Evolutionary conservation across 2,113 vertebrate genomes (phyloP), one percentile per base, ranked within the genome.

Genomic region (Theropithecus gelada): DNA sequence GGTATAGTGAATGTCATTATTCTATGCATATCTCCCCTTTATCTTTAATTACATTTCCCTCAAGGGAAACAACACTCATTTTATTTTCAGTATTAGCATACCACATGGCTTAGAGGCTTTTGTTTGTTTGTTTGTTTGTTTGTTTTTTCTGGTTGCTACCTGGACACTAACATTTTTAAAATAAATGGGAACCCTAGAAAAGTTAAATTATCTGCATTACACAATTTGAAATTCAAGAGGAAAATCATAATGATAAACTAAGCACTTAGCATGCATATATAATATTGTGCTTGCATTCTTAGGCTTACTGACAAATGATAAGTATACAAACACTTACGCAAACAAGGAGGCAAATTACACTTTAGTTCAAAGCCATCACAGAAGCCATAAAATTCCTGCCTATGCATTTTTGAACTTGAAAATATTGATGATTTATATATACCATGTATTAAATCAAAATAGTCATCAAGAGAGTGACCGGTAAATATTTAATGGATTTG

Each of bases 401-500:
- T 95, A 70, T 45, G 50, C 66, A 72, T 82, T 88, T 97, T 70
- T 82, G 52, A 97, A 94, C 89, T 93, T 83, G 79, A 90, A 96
- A 92, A 83, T 97, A 93, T 88, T 23, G 68, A 95, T 93, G 91
- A 90, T 93, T 91, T 91, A 96, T 97, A 83, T 61, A 79, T 79
- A n/a, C 55, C 38, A 76, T 72, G 18, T 64, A 89, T 55, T 91
- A 93, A 95, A 94, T 96, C 91, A 96, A 80, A 94, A 97, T 80
- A 75, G 79, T 96, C 88, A 94, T 95, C 94, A 92, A 93, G 91
- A 96, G 73, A 93, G 93, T 97, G 94, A 76, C 79, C 72, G 66
- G 86, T 98, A 97, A 98, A 98, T 98, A 97, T 98, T 98, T 97
- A 98, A 98, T 98, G 96, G 86, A 59, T 94, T 89, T 83, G 76